Evolutionary conservation across 2,888 invertebrate genomes (phyloP).

Genomic region (Chironomus riparius): DNA sequence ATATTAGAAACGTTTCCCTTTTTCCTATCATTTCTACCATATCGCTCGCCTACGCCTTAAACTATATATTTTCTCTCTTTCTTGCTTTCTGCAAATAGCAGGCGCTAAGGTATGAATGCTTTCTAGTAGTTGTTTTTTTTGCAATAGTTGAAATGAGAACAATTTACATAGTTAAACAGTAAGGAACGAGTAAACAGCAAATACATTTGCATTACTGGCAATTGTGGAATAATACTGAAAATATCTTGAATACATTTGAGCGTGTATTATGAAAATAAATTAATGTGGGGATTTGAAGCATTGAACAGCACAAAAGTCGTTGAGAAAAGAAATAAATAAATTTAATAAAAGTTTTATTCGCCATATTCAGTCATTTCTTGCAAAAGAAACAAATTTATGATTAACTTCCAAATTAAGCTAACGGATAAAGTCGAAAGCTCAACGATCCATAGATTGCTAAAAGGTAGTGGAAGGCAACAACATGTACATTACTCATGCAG

Average conservation of each 20-base stretch:
- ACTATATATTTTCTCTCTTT: neutral
- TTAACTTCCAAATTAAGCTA: neutral
- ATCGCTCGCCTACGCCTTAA: neutral
- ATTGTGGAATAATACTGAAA: neutral
- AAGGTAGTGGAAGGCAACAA: neutral
- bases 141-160: neutral
- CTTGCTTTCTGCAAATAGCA: neutral
- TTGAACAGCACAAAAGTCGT: neutral
- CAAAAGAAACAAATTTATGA: neutral
- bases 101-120: neutral
- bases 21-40: neutral
- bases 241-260: neutral
- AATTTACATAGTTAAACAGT: neutral
- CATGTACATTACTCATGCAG: neutral
- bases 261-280: neutral
- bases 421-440: neutral
- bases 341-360: neutral
- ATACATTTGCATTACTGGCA: neutral
- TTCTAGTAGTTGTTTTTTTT: neutral
- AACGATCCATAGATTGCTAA: neutral
- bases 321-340: neutral
- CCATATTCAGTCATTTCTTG: neutral
- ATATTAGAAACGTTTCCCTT: neutral
- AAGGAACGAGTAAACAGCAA: neutral
- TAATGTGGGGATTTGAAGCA: neutral